These are phyloP conservation scores for Automeris io DNA, from an alignment of 2,888 invertebrate genomes.

Conservation along the genomic window DNA sequence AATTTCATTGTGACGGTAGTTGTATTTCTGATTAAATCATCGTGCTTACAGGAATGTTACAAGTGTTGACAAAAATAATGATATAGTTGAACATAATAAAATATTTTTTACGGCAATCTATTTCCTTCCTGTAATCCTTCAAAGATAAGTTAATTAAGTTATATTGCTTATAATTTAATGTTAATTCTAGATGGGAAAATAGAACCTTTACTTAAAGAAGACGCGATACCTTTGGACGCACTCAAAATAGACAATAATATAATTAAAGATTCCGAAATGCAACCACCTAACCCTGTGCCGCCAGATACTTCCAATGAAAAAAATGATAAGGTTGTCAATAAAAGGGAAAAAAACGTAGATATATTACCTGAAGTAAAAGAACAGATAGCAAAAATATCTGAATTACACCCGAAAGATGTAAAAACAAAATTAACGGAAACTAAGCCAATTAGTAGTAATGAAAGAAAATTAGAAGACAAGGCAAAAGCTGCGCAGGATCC, in stretches of 20 bases:
- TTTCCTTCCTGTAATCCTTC: too few species aligned
- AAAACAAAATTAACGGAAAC: constrained; percentile 37
- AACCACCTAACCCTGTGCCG: constrained; percentile 67
- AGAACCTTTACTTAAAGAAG: constrained; percentile 28
- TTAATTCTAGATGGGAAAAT: constrained; percentile 33
- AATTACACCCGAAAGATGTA: constrained; percentile 52
- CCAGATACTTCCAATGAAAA: constrained; percentile 65
- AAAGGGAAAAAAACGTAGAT: constrained; percentile 49
- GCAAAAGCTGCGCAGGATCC: constrained; percentile 26
- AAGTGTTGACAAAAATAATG: too few species aligned
- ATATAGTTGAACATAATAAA: too few species aligned
- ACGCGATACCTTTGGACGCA: constrained; percentile 19
- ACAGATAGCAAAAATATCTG: constrained; percentile 33
- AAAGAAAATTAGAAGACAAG: constrained; percentile 26
- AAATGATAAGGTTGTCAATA: constrained; percentile 31
- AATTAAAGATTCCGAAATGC: constrained; percentile 56
- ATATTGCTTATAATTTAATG: neutral
- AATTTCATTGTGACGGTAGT: too few species aligned
- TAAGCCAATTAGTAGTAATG: constrained; percentile 28
- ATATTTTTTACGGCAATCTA: too few species aligned
- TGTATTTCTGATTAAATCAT: too few species aligned
- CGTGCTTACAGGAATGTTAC: too few species aligned
- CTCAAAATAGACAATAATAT: constrained; percentile 24
- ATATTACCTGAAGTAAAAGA: constrained; percentile 30
- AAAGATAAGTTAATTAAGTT: too few species aligned